Base-by-base conservation (phyloP, 2,797 vertebrate species). In the Pempheris klunzingeri region DNA sequence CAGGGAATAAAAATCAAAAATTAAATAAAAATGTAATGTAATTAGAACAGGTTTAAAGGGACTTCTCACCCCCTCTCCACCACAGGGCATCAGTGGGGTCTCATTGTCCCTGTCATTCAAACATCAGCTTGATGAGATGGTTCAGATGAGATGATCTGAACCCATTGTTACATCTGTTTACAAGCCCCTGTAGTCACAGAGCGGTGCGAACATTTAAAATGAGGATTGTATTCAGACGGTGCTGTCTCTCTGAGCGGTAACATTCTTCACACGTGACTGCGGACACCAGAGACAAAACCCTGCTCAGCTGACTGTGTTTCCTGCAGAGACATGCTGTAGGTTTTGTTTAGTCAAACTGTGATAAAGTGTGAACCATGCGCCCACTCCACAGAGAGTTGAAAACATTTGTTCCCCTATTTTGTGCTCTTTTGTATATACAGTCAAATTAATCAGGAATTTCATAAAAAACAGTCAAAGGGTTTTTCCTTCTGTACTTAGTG, bases 161-260 rank as follows among this genome's bases (percentile, higher is more conserved):
- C n/a, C 52, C 44, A 67, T 66, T 71, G 57, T 78, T 32, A 58
- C 39, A 77, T n/a, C 9, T 32, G 50, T 77, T 78, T 62, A 74
- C 58, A 65, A 60, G 41, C n/a, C 61, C 32, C 44, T 67, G 59
- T 49, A 47, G 28, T 54, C 38, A 64, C 47, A 7, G 2, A 59
- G 53, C 20, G 34, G 62, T 62, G 70, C 44, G 41, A 70, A 17
- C 53, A 68, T 69, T 76, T 58, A 17, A 43, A 74, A 44, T 44
- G 34, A 17, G 49, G 13, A 69, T 74, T 81, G 80, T 84, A 65
- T 62, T 57, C 18, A 61, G 47, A 68, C 41, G 71, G 11, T 2
- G 1, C 28, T 5, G 26, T 60, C 59, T 64, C 46, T 67, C 26
- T 41, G 11, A 52, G 5, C n/a, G 43, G 14, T 10, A 13, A n/a